These are phyloP conservation scores for Mormyrus proboscirostris DNA, from an alignment of 2,797 vertebrate species.

Conservation along the genomic window DNA sequence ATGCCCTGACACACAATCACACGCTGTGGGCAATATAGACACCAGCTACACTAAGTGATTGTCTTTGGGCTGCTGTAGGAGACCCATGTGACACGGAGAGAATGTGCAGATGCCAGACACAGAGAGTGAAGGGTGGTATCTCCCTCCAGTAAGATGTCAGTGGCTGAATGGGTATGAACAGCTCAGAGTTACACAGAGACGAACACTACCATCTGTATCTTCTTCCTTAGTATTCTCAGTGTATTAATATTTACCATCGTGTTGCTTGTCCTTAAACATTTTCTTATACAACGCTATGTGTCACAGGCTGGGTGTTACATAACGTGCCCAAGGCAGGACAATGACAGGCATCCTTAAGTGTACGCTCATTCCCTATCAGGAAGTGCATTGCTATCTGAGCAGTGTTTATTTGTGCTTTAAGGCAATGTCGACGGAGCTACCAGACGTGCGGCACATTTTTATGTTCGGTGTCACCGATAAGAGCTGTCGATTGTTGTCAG, in stretches of 20 bases:
- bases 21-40: not conserved
- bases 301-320: not conserved
- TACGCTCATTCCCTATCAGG: not conserved
- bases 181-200: not conserved
- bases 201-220: not conserved
- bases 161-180: not conserved
- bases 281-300: not conserved
- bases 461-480: not conserved
- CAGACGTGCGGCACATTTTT: not conserved
- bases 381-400: not conserved
- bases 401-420: not conserved
- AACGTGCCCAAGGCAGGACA: not conserved
- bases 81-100: not conserved
- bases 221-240: not conserved
- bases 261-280: not conserved
- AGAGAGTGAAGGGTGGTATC: not conserved
- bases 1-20: not conserved
- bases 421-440: not conserved
- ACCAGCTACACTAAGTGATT: not conserved
- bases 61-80: not conserved
- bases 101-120: not conserved
- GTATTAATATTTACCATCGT: not conserved
- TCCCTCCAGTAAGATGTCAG: not conserved
- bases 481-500: not conserved
- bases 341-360: not conserved